phyloP scores from a whole-genome alignment of 2,797 vertebrate genomes.

The Clarias pachynema region DNA sequence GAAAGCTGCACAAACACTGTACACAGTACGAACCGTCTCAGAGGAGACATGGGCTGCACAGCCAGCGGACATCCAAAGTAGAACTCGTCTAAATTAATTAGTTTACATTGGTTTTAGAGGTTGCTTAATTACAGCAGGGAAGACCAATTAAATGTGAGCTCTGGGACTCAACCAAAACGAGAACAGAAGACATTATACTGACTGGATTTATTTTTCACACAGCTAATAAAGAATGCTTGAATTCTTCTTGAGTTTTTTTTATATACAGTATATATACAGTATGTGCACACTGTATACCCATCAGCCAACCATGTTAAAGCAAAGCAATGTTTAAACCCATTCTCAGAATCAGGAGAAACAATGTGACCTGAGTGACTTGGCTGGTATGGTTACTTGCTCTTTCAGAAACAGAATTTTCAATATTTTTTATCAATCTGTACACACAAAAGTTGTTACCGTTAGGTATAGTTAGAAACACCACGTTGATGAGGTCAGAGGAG shows the following conservation, averaged over 20 bases:
- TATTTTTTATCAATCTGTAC: background rate
- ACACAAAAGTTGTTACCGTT: background rate
- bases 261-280: background rate
- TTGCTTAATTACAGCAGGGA: slow-evolving; percentile 56
- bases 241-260: background rate
- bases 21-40: background rate
- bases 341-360: background rate
- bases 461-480: background rate
- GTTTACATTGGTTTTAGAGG: slow-evolving; percentile 42
- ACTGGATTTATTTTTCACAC: background rate
- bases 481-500: background rate
- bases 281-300: background rate
- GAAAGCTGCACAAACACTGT: background rate
- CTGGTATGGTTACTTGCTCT: too few relatives aligned
- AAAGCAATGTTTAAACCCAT: background rate
- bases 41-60: slow-evolving; percentile 18
- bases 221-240: background rate
- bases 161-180: background rate
- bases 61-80: slow-evolving; percentile 28
- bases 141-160: slow-evolving; percentile 53
- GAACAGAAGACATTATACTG: background rate
- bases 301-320: background rate
- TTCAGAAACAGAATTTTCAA: background rate
- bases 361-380: background rate
- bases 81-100: slow-evolving; percentile 49